Evolutionary conservation across 2,113 vertebrate genomes (phyloP).

Genomic region (Eulemur rufifrons): DNA sequence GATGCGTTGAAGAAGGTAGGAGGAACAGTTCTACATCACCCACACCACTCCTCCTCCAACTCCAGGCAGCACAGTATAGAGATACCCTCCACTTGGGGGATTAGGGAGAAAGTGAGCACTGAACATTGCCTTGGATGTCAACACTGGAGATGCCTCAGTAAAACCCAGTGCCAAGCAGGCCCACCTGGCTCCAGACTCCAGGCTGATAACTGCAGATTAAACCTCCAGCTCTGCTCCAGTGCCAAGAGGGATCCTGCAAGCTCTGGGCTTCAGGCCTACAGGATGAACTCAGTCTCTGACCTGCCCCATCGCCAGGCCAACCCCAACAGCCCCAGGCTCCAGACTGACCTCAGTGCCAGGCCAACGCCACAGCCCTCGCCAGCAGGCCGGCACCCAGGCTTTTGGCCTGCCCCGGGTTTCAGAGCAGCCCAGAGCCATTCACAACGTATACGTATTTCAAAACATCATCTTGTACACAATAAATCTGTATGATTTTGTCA

Average conservation of each 20-base stretch:
- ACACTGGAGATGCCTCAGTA: background rate
- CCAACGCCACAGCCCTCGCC: background rate
- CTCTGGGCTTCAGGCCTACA: background rate
- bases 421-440: background rate
- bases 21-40: background rate
- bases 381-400: background rate
- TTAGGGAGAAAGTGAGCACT: background rate
- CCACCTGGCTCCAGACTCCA: background rate
- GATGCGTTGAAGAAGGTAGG: background rate
- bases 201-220: background rate
- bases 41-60: background rate
- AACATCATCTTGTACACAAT: background rate
- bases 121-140: background rate
- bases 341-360: background rate
- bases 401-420: background rate
- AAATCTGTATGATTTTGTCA: background rate
- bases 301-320: background rate
- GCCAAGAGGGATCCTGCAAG: background rate
- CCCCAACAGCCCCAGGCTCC: background rate
- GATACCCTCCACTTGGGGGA: background rate
- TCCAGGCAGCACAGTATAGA: background rate
- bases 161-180: background rate
- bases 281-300: background rate
- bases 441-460: background rate
- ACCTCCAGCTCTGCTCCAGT: background rate